Percentiles rank a stretch among this genome's conserved stretches.
phyloP scores from a whole-genome alignment of 2,797 vertebrate genomes.

The Paramormyrops hopkinsi region DNA sequence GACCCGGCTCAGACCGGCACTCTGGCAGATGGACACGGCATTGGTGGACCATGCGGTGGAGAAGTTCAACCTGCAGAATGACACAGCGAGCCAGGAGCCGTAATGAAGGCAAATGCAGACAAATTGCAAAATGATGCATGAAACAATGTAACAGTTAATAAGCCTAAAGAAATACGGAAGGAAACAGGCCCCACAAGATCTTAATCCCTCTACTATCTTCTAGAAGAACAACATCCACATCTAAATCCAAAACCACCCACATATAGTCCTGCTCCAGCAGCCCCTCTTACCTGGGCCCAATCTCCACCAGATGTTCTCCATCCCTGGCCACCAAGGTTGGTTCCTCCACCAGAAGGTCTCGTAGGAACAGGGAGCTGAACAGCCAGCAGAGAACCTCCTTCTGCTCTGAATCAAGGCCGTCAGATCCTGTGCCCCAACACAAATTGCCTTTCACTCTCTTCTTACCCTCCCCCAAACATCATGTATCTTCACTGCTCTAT shows the following conservation, averaged over 20 bases:
- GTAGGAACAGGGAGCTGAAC: conserved; percentile 65
- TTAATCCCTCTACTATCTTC: neutral
- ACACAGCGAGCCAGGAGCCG: neutral
- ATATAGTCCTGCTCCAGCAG: neutral
- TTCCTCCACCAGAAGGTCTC: conserved; percentile 55
- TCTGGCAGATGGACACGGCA: conserved; percentile 77
- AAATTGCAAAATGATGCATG: neutral
- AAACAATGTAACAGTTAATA: neutral
- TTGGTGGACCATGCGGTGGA: conserved; percentile 83
- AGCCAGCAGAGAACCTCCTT: conserved; percentile 71
- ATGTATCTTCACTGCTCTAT: neutral
- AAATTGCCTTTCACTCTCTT: neutral
- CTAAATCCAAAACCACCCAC: neutral
- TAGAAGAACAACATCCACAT: neutral
- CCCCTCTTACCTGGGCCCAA: conserved; percentile 70
- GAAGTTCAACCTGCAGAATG: conserved; percentile 71
- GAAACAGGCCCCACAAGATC: neutral
- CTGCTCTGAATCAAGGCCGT: conserved; percentile 53
- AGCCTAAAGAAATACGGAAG: neutral
- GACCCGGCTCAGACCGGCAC: conserved; percentile 63
- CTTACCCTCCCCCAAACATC: neutral
- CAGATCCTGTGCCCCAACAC: conserved; percentile 46
- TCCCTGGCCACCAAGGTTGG: conserved; percentile 56
- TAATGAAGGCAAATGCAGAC: neutral
- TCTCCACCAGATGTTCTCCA: conserved; percentile 70